Evolutionary conservation across 2,888 invertebrate genomes (phyloP).

Genomic region (Erebia ligea): DNA sequence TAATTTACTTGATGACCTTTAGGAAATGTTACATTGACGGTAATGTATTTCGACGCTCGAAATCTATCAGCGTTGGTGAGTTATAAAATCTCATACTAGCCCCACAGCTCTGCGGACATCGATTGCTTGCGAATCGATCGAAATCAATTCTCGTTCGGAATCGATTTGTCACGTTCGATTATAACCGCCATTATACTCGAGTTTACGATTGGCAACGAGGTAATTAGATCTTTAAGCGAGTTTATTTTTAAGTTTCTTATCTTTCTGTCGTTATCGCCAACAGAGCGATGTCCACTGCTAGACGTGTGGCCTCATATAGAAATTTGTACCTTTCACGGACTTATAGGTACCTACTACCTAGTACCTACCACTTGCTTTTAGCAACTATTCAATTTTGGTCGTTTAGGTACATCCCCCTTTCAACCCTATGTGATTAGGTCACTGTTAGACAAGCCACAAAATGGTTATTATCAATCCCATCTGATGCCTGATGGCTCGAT

Average conservation of each 20-base stretch:
- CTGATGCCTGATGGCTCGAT: neutral
- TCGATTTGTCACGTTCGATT: constrained; percentile 61
- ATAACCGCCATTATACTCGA: constrained; percentile 11
- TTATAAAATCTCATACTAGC: no score
- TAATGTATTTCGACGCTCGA: no score
- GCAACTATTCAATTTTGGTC: neutral
- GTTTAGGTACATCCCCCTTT: neutral
- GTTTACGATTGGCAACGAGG: neutral
- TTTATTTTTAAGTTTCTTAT: constrained; percentile 1
- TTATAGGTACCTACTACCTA: no score
- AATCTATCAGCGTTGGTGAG: no score
- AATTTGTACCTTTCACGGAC: no score
- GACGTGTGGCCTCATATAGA: no score
- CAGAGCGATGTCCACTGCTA: neutral
- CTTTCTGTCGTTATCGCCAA: neutral
- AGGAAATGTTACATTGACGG: no score
- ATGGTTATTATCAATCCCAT: neutral
- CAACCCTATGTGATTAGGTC: neutral
- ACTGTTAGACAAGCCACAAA: neutral
- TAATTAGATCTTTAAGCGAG: constrained; percentile 15
- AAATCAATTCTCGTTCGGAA: constrained; percentile 54
- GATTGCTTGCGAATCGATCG: constrained; percentile 40
- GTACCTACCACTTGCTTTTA: no score
- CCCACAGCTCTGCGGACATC: constrained; percentile 38
- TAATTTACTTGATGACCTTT: no score